These are phyloP conservation scores for Grantiella picta DNA, from an alignment of 2,113 vertebrate species.

Conservation along the genomic window DNA sequence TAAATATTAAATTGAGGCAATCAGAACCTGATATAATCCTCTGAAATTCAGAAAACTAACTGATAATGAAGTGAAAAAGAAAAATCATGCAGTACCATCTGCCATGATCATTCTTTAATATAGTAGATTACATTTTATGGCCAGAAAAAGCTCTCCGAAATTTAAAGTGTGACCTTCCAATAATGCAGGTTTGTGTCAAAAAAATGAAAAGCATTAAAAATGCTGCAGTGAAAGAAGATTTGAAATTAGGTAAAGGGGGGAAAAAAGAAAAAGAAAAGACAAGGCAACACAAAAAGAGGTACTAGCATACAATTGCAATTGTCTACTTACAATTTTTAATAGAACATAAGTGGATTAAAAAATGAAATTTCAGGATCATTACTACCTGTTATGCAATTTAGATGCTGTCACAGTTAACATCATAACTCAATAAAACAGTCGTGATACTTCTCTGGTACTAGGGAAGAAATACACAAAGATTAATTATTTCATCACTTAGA, in stretches of 20 bases:
- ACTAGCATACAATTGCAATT: not conserved
- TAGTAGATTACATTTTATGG: not conserved
- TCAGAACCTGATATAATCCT: not conserved
- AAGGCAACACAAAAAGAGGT: accelerated
- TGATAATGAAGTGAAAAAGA: not conserved
- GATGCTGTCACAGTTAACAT: not conserved
- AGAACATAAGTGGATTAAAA: not conserved
- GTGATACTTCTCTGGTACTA: not conserved
- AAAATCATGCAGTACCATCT: not conserved
- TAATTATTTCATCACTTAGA: not conserved
- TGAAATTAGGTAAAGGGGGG: not conserved
- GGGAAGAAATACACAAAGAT: not conserved
- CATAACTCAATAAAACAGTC: not conserved
- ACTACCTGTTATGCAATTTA: not conserved
- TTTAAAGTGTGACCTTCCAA: conserved; percentile 25
- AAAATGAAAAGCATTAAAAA: not conserved
- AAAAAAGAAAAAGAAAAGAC: not conserved
- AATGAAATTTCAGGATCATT: not conserved
- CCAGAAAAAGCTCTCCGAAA: not conserved
- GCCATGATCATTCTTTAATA: conserved; percentile 9
- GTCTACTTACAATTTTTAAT: not conserved
- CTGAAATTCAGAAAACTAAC: conserved; percentile 28
- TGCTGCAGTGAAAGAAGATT: not conserved
- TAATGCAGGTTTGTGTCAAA: not conserved
- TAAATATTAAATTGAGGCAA: conserved; percentile 9